A percentile compares a stretch with the other conserved stretches of the same genome.
Conservation (phyloP, 2,797 vertebrate species). For the Sebastes aleutianus region DNA sequence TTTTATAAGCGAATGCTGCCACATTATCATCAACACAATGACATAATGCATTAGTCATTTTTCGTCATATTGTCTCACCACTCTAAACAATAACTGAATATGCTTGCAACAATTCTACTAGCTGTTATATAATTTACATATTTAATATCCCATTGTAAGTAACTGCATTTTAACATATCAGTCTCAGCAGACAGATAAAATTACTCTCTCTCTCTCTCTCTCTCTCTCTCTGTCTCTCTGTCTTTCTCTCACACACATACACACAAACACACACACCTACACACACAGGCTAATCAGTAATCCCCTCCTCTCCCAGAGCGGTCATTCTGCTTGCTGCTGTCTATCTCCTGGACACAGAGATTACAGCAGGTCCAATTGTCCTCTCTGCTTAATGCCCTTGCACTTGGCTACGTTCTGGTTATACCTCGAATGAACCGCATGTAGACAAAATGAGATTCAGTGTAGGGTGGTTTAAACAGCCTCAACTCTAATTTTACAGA, state of each 20-base stretch:
- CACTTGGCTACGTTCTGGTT: constrained; percentile 33
- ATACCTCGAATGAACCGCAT: constrained; percentile 43
- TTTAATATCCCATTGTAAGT: neutral
- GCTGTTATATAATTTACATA: neutral
- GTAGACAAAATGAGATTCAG: constrained; percentile 13
- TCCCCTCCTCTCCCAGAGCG: constrained; percentile 51
- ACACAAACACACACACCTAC: neutral
- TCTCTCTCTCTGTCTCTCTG: neutral
- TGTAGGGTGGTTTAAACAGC: neutral
- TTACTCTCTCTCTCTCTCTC: neutral
- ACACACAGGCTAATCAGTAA: constrained; percentile 55
- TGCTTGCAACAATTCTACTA: neutral
- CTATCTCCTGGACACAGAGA: constrained; percentile 58
- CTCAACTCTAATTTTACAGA: neutral
- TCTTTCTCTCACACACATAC: neutral
- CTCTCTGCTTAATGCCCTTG: constrained; percentile 54
- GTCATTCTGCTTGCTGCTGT: constrained; percentile 42
- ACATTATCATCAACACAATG: neutral
- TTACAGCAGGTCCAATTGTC: constrained; percentile 60
- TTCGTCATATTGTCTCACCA: neutral
- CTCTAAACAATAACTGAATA: neutral
- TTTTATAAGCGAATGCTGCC: too few species aligned
- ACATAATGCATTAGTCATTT: neutral
- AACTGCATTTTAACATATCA: neutral
- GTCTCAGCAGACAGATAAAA: neutral